Base-by-base conservation (phyloP, 2,888 invertebrate species). In the Salticus scenicus region DNA sequence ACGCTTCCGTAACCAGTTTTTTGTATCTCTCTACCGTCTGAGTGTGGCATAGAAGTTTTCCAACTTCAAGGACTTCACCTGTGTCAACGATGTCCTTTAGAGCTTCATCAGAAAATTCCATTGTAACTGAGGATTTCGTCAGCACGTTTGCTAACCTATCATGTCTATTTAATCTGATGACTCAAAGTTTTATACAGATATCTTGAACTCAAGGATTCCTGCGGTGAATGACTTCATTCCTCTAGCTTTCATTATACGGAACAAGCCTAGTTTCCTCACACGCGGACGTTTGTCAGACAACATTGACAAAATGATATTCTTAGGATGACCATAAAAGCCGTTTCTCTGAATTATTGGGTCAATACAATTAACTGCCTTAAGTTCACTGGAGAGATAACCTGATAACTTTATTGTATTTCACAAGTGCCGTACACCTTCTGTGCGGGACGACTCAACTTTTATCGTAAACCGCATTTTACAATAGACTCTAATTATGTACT, bases 271-370 rank as follows among this genome's bases (percentile, higher is more conserved):
- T 42, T 71, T 33, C 71, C 37, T 71, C 17, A 37, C 33, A 4
- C 41, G 71, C 28, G n/a, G 71, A 27, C 24, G 42, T 17, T 88
- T 76, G 63, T 86, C 76, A 64, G 47, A 31, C 4, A 71, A 71
- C 78, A 85, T 88, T 27, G 78, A 37, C 30, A 87, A 64, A 71
- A 89, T 37, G 14, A 87, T 42, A 63, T 88, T 88, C 73, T 88
- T 85, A 33, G 81, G 71, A 57, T 88, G 87, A n/a, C 64, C 37
- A 10, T 37, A 37, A 37, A 37, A 37, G 37, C 37, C 80, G 70
- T 88, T 88, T 31, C 81, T 72, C 80, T 88, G 69, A 41, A 89
- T 88, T 28, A 83, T 77, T 37, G 83, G 77, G 67, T 78, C 69
- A n/a, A n/a, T n/a, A n/a, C n/a, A n/a, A 41, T 51, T 83, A 47